Conservation (phyloP, 2,888 invertebrate genomes). For the Drosophila dives region DNA sequence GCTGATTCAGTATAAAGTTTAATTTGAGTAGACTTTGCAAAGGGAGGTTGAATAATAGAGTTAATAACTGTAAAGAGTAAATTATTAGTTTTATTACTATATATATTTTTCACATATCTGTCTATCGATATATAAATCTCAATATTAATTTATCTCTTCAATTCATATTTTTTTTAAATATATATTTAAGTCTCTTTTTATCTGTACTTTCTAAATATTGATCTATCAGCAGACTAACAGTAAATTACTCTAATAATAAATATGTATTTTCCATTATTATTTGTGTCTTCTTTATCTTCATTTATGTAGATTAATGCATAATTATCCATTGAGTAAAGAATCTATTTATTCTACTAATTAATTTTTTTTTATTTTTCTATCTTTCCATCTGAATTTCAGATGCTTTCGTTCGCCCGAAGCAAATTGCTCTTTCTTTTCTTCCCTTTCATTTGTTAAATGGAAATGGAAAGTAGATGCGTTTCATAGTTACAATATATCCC, state of each 20-base stretch:
- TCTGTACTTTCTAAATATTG: neutral
- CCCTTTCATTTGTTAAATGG: constrained; percentile 23
- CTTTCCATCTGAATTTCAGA: constrained; percentile 1
- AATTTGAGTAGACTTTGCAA: neutral
- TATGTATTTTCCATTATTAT: neutral
- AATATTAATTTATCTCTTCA: neutral
- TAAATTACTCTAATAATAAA: neutral
- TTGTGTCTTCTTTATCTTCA: neutral
- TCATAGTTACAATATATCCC: constrained; percentile 1
- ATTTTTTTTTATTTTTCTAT: neutral
- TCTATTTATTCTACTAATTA: neutral
- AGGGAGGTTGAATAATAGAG: neutral
- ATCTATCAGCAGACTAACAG: neutral
- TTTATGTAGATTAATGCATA: neutral
- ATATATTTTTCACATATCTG: neutral
- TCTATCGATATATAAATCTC: neutral
- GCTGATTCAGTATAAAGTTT: neutral
- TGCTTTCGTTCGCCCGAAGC: constrained; percentile 3
- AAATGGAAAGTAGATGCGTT: constrained; percentile 21
- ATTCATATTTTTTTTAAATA: neutral
- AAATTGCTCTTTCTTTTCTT: neutral
- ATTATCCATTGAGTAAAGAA: neutral
- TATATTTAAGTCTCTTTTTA: neutral
- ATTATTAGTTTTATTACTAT: neutral
- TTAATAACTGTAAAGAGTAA: neutral